A percentile compares a stretch with the other conserved stretches of the same genome.
These are phyloP conservation scores for Euwallacea similis DNA, from an alignment of 1,140 invertebrate genomes.

Conservation along the genomic window DNA sequence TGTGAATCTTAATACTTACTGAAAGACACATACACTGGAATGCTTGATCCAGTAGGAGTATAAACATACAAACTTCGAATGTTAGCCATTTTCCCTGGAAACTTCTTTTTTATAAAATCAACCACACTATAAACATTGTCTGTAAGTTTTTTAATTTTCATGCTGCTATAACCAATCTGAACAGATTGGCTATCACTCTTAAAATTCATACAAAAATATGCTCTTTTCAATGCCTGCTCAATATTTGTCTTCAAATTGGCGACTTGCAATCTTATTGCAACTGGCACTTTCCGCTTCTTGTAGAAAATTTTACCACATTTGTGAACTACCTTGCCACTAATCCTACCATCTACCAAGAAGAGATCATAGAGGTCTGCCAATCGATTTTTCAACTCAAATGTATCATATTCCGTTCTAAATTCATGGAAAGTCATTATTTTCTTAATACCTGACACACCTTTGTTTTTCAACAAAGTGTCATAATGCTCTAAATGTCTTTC, in stretches of 20 bases:
- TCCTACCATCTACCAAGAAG: constrained; percentile 65
- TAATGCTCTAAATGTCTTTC: constrained; percentile 64
- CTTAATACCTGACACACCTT: constrained; percentile 57
- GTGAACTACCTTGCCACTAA: constrained; percentile 63
- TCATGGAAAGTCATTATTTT: constrained; percentile 63
- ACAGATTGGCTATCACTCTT: constrained; percentile 60
- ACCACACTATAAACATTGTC: constrained; percentile 62
- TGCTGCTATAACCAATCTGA: constrained; percentile 61
- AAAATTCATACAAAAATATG: constrained; percentile 59
- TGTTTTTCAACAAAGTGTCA: constrained; percentile 58
- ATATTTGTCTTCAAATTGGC: constrained; percentile 63
- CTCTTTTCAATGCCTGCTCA: constrained; percentile 60
- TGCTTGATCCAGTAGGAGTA: constrained; percentile 52
- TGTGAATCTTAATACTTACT: constrained; percentile 56
- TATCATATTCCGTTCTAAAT: constrained; percentile 66
- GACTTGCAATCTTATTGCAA: constrained; percentile 58
- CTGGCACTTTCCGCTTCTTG: constrained; percentile 63
- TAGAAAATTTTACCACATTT: constrained; percentile 64
- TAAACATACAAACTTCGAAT: constrained; percentile 63
- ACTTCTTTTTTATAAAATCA: constrained; percentile 57
- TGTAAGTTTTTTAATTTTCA: constrained; percentile 57
- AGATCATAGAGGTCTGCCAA: constrained; percentile 64
- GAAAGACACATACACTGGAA: constrained; percentile 65
- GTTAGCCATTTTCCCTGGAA: constrained; percentile 67
- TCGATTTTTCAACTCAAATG: constrained; percentile 65